A percentile compares a stretch with the other conserved stretches of the same genome.
phyloP scores from a whole-genome alignment of 2,888 invertebrate species.

The Callyntrura guangdongensis region DNA sequence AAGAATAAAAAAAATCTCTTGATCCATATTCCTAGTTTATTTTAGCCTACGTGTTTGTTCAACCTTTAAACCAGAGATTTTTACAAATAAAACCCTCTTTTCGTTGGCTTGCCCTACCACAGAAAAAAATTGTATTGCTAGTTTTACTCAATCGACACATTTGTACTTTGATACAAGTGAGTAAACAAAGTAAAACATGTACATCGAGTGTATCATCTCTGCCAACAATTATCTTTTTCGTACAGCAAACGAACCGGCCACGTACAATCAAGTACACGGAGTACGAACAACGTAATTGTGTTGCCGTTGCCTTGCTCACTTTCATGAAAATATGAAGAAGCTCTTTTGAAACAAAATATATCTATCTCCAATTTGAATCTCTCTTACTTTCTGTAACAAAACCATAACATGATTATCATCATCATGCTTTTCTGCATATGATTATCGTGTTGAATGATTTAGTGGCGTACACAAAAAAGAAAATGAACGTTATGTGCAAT shows the following conservation, averaged over 20 bases:
- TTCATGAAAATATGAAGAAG: conserved; percentile 56
- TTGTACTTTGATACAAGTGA: neutral
- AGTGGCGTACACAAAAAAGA: conserved; percentile 49
- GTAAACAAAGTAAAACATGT: conserved; percentile 16
- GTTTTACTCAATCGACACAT: neutral
- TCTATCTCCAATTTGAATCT: conserved; percentile 23
- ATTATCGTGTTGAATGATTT: conserved; percentile 50
- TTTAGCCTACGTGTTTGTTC: conserved; percentile 47
- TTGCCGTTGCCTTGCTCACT: conserved; percentile 17
- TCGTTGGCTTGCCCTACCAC: conserved; percentile 6
- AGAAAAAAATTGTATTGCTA: conserved; percentile 10
- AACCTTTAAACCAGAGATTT: conserved; percentile 41
- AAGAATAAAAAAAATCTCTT: conserved; percentile 61
- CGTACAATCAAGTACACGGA: conserved; percentile 18
- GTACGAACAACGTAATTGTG: neutral
- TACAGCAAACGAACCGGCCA: conserved; percentile 45
- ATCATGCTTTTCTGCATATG: conserved; percentile 43
- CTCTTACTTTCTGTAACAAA: conserved; percentile 72
- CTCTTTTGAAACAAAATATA: conserved; percentile 14
- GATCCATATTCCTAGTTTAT: conserved; percentile 67
- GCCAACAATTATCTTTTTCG: conserved; percentile 21
- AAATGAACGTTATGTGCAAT: conserved; percentile 55
- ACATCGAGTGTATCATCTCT: neutral
- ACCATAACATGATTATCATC: conserved; percentile 1
- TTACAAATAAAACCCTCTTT: conserved; percentile 4